Conservation (phyloP, 2,888 invertebrate species). For the Slavum lentiscoides region DNA sequence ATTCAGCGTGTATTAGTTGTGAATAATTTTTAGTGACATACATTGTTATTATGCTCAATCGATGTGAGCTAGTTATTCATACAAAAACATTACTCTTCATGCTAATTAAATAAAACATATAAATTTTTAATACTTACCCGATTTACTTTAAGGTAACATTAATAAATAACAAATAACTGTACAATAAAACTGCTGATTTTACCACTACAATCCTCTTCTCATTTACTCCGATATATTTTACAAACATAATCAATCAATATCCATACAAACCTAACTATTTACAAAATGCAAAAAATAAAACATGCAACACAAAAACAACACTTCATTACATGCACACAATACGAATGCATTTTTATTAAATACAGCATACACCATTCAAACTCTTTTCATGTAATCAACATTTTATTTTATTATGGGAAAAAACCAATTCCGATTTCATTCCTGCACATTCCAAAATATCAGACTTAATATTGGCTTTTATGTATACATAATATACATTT, state of each 20-base stretch:
- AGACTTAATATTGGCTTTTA: slow-evolving; percentile 23
- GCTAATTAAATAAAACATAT: neutral
- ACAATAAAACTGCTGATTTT: slow-evolving; percentile 24
- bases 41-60: slow-evolving; percentile 11
- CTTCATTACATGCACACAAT: slow-evolving; percentile 49
- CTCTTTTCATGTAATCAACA: slow-evolving; percentile 14
- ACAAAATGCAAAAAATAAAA: slow-evolving; percentile 53
- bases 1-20: slow-evolving; percentile 43
- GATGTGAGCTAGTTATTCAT: slow-evolving; percentile 16
- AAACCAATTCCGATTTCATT: slow-evolving; percentile 22
- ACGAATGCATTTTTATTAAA: slow-evolving; percentile 49
- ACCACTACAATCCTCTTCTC: slow-evolving; percentile 7
- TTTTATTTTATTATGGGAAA: slow-evolving; percentile 18
- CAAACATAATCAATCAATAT: slow-evolving; percentile 2
- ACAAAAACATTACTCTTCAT: slow-evolving; percentile 11
- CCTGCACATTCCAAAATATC: slow-evolving; percentile 21
- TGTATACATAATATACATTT: neutral
- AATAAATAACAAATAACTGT: slow-evolving; percentile 13
- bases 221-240: neutral
- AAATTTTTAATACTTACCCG: slow-evolving; percentile 25
- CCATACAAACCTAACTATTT: slow-evolving; percentile 11
- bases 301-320: slow-evolving; percentile 54
- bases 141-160: slow-evolving; percentile 7
- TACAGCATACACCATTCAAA: slow-evolving; percentile 42
- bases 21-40: slow-evolving; percentile 30